A percentile compares a stretch with the other conserved stretches of the same genome.
Evolutionary conservation across 2,113 vertebrate species (phyloP).

Genomic region (Python bivittatus): DNA sequence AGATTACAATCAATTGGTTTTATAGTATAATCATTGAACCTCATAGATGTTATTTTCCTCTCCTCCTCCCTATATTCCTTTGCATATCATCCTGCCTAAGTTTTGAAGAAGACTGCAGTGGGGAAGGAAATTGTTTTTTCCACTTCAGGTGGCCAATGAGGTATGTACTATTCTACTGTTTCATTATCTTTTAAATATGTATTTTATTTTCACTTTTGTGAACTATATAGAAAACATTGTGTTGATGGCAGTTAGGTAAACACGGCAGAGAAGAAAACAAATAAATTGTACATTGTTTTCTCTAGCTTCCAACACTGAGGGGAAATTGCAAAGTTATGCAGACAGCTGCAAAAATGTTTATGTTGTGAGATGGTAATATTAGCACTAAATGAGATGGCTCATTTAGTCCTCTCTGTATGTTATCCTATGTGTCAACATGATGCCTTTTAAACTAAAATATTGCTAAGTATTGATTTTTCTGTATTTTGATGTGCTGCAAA

Average conservation of each 20-base stretch:
- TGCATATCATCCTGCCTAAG: background rate
- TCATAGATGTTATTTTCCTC: background rate
- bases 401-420: background rate
- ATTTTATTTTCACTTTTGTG: background rate
- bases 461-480: constrained; percentile 45
- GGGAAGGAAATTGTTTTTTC: background rate
- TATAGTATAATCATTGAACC: background rate
- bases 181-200: background rate
- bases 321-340: background rate
- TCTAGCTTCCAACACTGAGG: background rate
- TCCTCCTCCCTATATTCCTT: background rate
- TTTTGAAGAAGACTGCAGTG: background rate
- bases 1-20: background rate
- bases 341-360: background rate
- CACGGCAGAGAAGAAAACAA: background rate
- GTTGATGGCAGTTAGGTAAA: background rate
- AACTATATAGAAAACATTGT: background rate
- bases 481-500: constrained; percentile 67
- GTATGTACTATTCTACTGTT: background rate
- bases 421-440: background rate
- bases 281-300: background rate
- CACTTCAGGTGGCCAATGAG: background rate
- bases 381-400: background rate
- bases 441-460: background rate
- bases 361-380: background rate